Evolutionary conservation across 2,888 invertebrate genomes (phyloP), one percentile per base, ranked within the genome.

Genomic region (Volucella inflata): DNA sequence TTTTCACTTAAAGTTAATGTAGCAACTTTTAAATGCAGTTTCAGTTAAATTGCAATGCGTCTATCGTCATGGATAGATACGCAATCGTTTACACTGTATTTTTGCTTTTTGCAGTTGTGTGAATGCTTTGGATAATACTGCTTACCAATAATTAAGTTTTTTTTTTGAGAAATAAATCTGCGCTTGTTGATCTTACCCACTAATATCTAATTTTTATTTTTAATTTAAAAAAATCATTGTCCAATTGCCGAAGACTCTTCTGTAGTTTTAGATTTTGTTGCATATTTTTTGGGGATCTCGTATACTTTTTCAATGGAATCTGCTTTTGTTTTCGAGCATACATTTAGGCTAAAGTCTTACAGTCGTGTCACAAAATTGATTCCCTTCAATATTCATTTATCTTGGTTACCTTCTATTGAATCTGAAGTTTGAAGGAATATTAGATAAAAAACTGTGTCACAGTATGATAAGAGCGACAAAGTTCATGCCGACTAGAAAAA

Each of bases 1-100:
- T 88, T 64, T 88, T 89, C 88, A 78, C 85, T 87, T 85, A 87
- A 88, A 76, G 60, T 70, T 84, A 36, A 44, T n/a, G n/a, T n/a
- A n/a, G n/a, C n/a, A n/a, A 16, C 11, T 14, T 11, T 51, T 51
- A 40, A 38, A 30, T 11, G 3, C 2, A 53, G 36, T 50, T 36
- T 10, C 38, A 38, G 10, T 14, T n/a, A 14, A n/a, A n/a, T n/a
- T n/a, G n/a, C n/a, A n/a, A n/a, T n/a, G n/a, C n/a, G n/a, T n/a
- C n/a, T n/a, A n/a, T n/a, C n/a, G n/a, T n/a, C n/a, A n/a, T n/a
- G n/a, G n/a, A n/a, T n/a, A n/a, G n/a, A n/a, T n/a, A n/a, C n/a
- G n/a, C n/a, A n/a, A 30, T 59, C 4, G 8, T 40, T 14, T 17
- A 17, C 17, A 59, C 42, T 40, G 60, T 30, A 10, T 46, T 9